Conservation (phyloP, 2,797 vertebrate genomes). For the Pseudocheirus occidentalis region DNA sequence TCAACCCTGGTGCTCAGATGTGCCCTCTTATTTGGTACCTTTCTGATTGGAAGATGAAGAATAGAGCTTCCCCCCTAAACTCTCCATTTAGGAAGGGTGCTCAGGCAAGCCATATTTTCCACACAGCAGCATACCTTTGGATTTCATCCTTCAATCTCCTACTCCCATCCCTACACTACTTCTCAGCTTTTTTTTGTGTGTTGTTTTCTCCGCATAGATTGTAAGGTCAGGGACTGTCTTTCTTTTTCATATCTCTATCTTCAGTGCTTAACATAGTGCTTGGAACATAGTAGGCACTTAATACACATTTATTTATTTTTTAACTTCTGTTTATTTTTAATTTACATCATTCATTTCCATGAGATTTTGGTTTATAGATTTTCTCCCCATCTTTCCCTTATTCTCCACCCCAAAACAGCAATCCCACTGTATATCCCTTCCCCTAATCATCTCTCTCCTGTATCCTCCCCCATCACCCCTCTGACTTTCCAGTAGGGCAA, state of each 20-base stretch:
- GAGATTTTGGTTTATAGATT: too few species aligned
- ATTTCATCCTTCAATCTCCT: neutral
- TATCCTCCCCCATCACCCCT: too few species aligned
- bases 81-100: neutral
- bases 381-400: too few species aligned
- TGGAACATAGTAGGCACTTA: neutral
- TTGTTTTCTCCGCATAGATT: neutral
- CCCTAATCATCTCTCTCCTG: too few species aligned
- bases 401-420: too few species aligned
- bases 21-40: neutral
- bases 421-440: too few species aligned
- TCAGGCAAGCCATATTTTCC: neutral
- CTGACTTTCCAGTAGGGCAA: too few species aligned
- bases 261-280: neutral
- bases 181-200: neutral
- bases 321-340: too few species aligned
- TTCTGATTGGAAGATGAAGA: neutral
- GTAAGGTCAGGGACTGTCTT: neutral
- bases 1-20: neutral
- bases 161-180: neutral
- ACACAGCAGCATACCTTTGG: neutral
- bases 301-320: neutral
- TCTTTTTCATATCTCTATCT: neutral
- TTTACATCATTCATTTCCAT: too few species aligned
- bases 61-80: neutral